Conservation (phyloP, 2,888 invertebrate genomes). For the Carterocephalus palaemon region DNA sequence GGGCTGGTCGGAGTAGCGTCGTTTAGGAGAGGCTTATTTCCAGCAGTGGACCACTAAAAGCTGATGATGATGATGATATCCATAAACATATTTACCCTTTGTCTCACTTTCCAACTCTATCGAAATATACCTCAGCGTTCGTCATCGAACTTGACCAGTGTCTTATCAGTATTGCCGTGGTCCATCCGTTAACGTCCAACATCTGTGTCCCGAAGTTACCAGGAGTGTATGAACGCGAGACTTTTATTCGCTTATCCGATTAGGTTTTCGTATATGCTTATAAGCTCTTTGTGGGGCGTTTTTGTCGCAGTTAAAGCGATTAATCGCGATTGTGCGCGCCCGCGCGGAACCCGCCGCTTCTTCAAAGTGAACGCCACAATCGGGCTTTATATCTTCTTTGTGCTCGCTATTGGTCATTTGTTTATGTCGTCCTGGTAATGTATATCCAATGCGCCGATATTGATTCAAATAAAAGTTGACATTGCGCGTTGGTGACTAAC, state of each 20-base stretch:
- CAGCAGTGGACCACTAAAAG: too few relatives aligned
- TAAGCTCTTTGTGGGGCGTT: slow-evolving; percentile 64
- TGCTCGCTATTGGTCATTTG: slow-evolving; percentile 15
- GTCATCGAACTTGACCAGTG: too few relatives aligned
- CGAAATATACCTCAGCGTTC: too few relatives aligned
- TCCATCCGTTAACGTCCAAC: not conserved
- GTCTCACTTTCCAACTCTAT: too few relatives aligned
- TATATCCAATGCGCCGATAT: too few relatives aligned
- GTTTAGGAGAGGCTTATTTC: too few relatives aligned
- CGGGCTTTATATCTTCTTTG: slow-evolving; percentile 7
- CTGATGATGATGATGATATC: too few relatives aligned
- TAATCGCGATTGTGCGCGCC: slow-evolving; percentile 59
- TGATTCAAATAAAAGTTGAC: too few relatives aligned
- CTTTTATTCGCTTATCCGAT: slow-evolving; percentile 73
- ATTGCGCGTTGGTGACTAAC: too few relatives aligned
- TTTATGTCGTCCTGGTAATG: not conserved
- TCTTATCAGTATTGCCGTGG: too few relatives aligned
- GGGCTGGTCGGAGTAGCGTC: too few relatives aligned
- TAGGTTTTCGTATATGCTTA: slow-evolving; percentile 67
- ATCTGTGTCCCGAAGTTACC: slow-evolving; percentile 26
- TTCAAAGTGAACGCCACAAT: slow-evolving; percentile 40
- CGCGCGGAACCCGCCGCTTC: slow-evolving; percentile 48
- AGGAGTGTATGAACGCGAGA: slow-evolving; percentile 35
- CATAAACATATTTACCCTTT: too few relatives aligned
- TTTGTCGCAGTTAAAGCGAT: slow-evolving; percentile 46